Conservation (phyloP, 2,113 vertebrate species). For the Origma solitaria region DNA sequence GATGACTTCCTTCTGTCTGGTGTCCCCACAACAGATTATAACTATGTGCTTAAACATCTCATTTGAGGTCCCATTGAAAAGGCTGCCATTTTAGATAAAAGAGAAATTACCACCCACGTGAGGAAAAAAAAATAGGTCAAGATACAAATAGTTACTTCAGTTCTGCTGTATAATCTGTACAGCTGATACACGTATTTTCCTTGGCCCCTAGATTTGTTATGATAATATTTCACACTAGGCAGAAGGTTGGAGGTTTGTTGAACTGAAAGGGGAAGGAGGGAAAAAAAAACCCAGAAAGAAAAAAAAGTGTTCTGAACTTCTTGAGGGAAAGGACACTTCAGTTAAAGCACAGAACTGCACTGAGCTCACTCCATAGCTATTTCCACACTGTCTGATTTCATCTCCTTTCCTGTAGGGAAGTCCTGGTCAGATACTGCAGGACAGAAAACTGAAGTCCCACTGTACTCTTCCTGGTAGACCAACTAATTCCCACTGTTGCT, state of each 20-base stretch:
- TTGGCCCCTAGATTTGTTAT: neutral
- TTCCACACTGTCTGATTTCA: neutral
- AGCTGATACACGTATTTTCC: neutral
- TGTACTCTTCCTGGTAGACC: neutral
- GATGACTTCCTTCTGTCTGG: neutral
- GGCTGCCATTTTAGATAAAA: neutral
- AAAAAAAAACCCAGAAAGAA: neutral
- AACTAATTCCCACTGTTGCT: neutral
- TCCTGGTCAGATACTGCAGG: neutral
- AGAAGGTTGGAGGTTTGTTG: neutral
- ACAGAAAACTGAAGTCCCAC: neutral
- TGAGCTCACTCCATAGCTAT: neutral
- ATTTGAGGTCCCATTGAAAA: neutral
- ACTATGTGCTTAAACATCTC: neutral
- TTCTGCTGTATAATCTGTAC: neutral
- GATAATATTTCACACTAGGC: neutral
- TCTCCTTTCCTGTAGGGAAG: neutral
- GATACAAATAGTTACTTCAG: neutral
- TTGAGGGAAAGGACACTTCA: neutral
- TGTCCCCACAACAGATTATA: neutral
- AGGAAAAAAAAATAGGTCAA: neutral
- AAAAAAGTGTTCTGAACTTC: neutral
- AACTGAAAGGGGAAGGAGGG: neutral
- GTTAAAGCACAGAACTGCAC: neutral
- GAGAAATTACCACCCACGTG: neutral